Evolutionary conservation across 2,113 vertebrate species (phyloP), one percentile per base, ranked within the genome.

Genomic region (Australoheros scitulus): DNA sequence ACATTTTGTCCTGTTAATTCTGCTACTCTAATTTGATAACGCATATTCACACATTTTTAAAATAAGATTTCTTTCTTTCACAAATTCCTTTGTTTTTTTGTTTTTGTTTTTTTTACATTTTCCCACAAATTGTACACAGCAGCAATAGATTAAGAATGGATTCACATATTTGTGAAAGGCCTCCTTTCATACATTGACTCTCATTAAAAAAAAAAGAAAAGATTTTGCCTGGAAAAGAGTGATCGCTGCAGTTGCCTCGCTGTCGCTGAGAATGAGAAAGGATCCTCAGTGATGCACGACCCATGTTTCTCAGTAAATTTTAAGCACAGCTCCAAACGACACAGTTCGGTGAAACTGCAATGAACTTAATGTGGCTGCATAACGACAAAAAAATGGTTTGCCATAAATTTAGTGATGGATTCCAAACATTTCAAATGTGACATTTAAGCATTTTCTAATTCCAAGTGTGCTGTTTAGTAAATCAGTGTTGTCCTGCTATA

Each of bases 361-460:
- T 72, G 43, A 52, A 52, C 50, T 52, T 52, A 72, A 72, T 55
- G 47, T 72, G 47, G 68, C 47, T 72, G 26, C 68, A 55, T 55
- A 55, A 72, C n/a, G 68, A 55, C 32, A 57, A 34, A 72, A 32
- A 58, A 68, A 52, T 14, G 65, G 47, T 52, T 72, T 52, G 17
- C 26, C 65, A 32, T 52, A 43, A 32, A 72, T 32, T 72, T 52
- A 32, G 47, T 32, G 65, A 72, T 72, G 26, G 65, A 32, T 52
- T 4, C 17, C 20, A 11, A 32, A 26, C 26, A 72, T 72, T 72
- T 72, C 43, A 32, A 32, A 72, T 5, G 26, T 72, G 47, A 34
- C 68, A 55, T 55, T 55, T 72, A 55, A 72, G 68, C 32, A 10
- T 72, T 72, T 72, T 55, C 68, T 52, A 72, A 52, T 72, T 52